Evolutionary conservation across 1,140 invertebrate species (phyloP).

Genomic region (Himalopsyche phryganea): DNA sequence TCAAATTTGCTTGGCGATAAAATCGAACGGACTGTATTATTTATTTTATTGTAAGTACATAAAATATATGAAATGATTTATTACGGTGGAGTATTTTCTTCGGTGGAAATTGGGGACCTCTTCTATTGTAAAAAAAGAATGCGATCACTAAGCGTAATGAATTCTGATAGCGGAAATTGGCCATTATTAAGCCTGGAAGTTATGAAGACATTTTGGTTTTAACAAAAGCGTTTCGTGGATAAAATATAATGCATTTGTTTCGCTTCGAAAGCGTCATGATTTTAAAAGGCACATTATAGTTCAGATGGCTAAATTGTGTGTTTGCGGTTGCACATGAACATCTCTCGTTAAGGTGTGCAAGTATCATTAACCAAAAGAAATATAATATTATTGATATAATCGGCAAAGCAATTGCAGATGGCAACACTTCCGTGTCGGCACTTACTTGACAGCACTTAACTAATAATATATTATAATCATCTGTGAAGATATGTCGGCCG

Average conservation of each 20-base stretch:
- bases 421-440: too few species aligned
- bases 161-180: not conserved
- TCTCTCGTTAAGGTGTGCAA: not conserved
- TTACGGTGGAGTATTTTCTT: not conserved
- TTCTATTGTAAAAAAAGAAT: not conserved
- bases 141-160: not conserved
- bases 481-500: too few species aligned
- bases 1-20: too few species aligned
- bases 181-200: not conserved
- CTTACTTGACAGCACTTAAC: not conserved
- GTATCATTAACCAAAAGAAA: conserved; percentile 17
- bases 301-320: conserved; percentile 6
- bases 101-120: not conserved
- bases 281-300: conserved; percentile 24
- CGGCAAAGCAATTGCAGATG: conserved; percentile 15
- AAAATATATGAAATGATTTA: too few species aligned
- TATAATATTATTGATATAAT: conserved; percentile 19
- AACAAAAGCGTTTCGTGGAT: not conserved
- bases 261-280: conserved; percentile 1
- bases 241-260: conserved; percentile 4
- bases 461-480: not conserved
- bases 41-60: too few species aligned
- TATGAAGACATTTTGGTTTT: conserved; percentile 1
- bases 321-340: not conserved
- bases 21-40: too few species aligned